phyloP scores from a whole-genome alignment of 2,888 invertebrate genomes.

The Ornithoptera alexandrae region DNA sequence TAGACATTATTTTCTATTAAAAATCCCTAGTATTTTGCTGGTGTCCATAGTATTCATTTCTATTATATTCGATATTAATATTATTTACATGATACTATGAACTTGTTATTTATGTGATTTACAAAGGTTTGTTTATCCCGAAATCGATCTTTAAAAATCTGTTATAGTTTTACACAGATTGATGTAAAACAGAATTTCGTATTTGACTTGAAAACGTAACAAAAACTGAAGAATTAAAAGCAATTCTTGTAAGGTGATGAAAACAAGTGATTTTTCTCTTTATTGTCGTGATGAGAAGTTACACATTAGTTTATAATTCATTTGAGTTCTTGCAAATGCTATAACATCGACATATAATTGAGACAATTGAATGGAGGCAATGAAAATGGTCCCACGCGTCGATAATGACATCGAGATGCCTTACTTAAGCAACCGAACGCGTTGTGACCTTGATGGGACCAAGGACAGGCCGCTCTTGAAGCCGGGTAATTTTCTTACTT shows the following conservation, averaged over 20 bases:
- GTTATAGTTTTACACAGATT: too few relatives aligned
- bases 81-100: too few relatives aligned
- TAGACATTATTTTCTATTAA: too few relatives aligned
- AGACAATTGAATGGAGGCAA: conserved; percentile 26
- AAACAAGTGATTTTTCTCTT: neutral
- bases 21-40: too few relatives aligned
- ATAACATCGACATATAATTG: conserved; percentile 3
- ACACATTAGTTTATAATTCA: neutral
- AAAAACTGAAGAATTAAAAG: neutral
- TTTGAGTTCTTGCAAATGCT: conserved; percentile 3
- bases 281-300: neutral
- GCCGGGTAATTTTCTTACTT: conserved; percentile 4
- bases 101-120: too few relatives aligned
- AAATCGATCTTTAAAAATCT: too few relatives aligned
- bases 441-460: conserved; percentile 23
- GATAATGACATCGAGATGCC: conserved; percentile 24
- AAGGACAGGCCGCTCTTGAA: conserved; percentile 26
- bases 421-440: conserved; percentile 19
- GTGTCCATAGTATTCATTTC: too few relatives aligned
- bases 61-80: too few relatives aligned
- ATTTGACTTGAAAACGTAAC: neutral
- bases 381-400: conserved; percentile 27
- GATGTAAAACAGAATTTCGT: too few relatives aligned
- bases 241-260: neutral
- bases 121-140: too few relatives aligned